Conservation (phyloP, 2,797 vertebrate species). For the Acanthopagrus latus region DNA sequence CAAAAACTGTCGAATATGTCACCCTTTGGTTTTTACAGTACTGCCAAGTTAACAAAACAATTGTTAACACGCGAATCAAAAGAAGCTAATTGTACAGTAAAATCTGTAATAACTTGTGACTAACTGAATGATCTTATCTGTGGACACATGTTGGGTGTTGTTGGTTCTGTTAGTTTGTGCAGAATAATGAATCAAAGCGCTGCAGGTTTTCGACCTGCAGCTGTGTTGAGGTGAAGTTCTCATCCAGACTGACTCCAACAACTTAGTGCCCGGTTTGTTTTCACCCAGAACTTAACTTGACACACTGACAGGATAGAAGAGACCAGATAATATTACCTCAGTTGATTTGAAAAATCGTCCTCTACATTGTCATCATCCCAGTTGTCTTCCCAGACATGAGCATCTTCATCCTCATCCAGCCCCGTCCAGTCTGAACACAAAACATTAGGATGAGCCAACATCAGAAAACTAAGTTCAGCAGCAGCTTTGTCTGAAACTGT, state of each 20-base stretch:
- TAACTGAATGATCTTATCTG: not conserved
- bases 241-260: not conserved
- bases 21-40: not conserved
- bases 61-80: not conserved
- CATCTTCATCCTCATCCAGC: slow-evolving; percentile 98
- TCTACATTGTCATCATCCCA: slow-evolving; percentile 99
- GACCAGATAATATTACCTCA: slow-evolving; percentile 85
- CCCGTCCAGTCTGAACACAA: slow-evolving; percentile 93
- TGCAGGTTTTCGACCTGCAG: too few relatives aligned
- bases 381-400: slow-evolving; percentile 99
- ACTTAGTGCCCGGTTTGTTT: not conserved
- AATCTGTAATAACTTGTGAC: not conserved
- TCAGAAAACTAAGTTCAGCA: not conserved
- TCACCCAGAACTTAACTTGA: not conserved
- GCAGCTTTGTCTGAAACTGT: not conserved
- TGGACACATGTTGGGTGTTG: not conserved
- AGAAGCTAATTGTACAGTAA: too few relatives aligned
- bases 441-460: not conserved
- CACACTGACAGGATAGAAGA: not conserved
- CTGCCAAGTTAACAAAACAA: too few relatives aligned
- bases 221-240: too few relatives aligned
- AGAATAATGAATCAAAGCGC: not conserved
- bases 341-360: slow-evolving; percentile 98
- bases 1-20: not conserved
- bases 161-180: too few relatives aligned